A percentile compares a stretch with the other conserved stretches of the same genome.
Evolutionary conservation across 2,797 vertebrate genomes (phyloP).

Genomic region (Cossypha dichroa): DNA sequence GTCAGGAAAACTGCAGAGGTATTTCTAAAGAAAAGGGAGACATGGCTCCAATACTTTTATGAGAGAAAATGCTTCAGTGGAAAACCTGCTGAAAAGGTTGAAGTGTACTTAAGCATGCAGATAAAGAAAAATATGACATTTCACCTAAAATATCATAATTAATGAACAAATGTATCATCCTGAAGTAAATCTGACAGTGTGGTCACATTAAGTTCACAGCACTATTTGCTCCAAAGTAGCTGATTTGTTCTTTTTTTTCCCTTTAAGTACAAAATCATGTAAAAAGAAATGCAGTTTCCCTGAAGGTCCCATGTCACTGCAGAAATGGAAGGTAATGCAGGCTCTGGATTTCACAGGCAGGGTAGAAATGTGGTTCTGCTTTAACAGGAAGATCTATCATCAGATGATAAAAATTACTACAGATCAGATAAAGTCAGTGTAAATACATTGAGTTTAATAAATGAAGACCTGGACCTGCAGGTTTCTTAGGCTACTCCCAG

Average conservation of each 20-base stretch:
- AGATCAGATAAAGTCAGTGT: neutral
- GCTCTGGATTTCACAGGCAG: neutral
- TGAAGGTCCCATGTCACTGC: neutral
- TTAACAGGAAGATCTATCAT: neutral
- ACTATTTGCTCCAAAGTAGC: neutral
- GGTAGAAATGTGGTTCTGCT: neutral
- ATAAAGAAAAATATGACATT: neutral
- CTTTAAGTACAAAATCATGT: neutral
- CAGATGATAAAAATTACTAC: neutral
- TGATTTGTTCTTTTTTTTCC: neutral
- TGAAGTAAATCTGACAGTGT: neutral
- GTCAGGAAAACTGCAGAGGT: neutral
- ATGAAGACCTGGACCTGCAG: neutral
- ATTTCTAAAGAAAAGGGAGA: constrained; percentile 29
- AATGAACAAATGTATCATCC: neutral
- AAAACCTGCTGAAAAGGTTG: neutral
- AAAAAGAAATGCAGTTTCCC: neutral
- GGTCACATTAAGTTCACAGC: neutral
- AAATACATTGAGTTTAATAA: neutral
- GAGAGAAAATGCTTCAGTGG: neutral
- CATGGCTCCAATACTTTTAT: neutral
- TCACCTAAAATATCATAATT: neutral
- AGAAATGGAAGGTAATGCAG: neutral
- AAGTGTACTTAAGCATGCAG: neutral
- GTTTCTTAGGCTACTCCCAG: neutral